These are phyloP conservation scores for Lepisosteus osseus DNA, from an alignment of 2,113 vertebrate species.

Conservation along the genomic window DNA sequence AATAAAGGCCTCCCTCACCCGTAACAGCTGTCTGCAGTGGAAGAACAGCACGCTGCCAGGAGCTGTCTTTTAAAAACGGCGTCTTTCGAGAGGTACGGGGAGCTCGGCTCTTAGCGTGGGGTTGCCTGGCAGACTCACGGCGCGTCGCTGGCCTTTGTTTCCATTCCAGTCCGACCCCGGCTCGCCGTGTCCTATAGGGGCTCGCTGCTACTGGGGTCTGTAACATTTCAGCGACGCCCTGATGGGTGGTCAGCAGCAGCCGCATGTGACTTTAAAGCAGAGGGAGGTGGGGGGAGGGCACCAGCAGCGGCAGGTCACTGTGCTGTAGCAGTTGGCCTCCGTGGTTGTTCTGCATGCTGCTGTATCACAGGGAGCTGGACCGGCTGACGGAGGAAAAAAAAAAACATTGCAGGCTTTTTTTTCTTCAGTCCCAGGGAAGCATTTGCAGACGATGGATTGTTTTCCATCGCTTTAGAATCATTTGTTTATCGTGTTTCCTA, in stretches of 20 bases:
- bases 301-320: slow-evolving; percentile 32
- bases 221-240: slow-evolving; percentile 40
- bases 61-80: background rate
- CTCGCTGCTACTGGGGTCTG: slow-evolving; percentile 29
- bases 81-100: background rate
- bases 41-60: background rate
- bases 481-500: too few relatives aligned
- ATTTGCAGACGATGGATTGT: too few relatives aligned
- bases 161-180: slow-evolving; percentile 50
- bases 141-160: slow-evolving; percentile 47
- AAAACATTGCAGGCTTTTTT: too few relatives aligned
- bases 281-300: background rate
- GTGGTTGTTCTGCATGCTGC: too few relatives aligned
- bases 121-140: slow-evolving; percentile 16
- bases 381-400: too few relatives aligned
- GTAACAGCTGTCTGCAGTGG: slow-evolving; percentile 1
- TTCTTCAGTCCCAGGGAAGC: too few relatives aligned
- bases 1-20: background rate
- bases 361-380: too few relatives aligned
- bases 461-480: too few relatives aligned
- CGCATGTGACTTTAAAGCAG: background rate
- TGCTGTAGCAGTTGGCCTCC: too few relatives aligned
- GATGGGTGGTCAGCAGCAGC: slow-evolving; percentile 24
- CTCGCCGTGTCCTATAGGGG: slow-evolving; percentile 15
- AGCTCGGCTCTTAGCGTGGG: background rate